Conservation (phyloP, 2,113 vertebrate species). For the Felis catus region DNA sequence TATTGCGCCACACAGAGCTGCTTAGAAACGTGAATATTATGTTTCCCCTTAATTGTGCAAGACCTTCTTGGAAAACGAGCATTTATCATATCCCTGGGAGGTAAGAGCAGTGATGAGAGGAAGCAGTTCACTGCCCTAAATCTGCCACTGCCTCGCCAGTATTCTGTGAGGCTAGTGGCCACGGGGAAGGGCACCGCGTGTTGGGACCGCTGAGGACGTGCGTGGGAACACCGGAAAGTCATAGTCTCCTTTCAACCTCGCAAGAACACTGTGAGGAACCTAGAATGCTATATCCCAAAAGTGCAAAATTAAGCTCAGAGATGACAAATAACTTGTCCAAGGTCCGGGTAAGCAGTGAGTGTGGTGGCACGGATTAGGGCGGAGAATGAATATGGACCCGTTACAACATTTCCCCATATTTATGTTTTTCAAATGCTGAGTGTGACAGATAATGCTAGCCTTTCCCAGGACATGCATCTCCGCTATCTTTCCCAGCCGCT, state of each 20-base stretch:
- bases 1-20: not conserved
- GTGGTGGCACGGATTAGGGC: not conserved
- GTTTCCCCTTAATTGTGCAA: not conserved
- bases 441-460: not conserved
- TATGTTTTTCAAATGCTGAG: not conserved
- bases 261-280: not conserved
- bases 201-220: not conserved
- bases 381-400: not conserved
- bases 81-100: not conserved
- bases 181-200: rapidly evolving
- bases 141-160: rapidly evolving
- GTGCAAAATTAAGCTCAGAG: not conserved
- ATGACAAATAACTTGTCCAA: not conserved
- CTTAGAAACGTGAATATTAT: not conserved
- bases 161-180: rapidly evolving
- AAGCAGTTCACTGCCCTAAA: not conserved
- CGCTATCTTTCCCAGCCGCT: not conserved
- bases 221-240: not conserved
- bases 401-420: not conserved
- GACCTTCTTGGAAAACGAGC: not conserved
- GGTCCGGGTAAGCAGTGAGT: not conserved
- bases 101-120: not conserved
- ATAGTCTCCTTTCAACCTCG: not conserved
- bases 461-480: not conserved
- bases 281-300: not conserved